Evolutionary conservation across 1,140 invertebrate genomes (phyloP), one percentile per base, ranked within the genome.

Genomic region (Paraescarpia echinospica): DNA sequence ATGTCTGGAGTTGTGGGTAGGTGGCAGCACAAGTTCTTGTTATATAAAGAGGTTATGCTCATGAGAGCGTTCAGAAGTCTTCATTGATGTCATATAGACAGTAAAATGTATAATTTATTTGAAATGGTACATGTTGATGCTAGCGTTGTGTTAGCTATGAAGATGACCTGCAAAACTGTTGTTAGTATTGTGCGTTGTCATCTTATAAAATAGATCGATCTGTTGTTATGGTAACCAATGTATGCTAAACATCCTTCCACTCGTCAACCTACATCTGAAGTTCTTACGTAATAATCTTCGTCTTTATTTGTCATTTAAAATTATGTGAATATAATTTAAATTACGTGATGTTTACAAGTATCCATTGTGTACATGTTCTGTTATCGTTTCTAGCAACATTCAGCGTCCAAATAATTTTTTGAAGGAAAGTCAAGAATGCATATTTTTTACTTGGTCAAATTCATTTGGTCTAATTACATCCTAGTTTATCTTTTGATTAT

Each of bases 1-100:
- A 99, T 96, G 98, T 99, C 31, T 99, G 99, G 99, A 99, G 99
- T 95, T 99, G 99, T 96, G 99, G 99, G 97, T 97, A 95, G 93
- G 96, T 77, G 59, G 59, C 59, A 31, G 59, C 59, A 77, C 8
- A 77, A 31, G 59, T 77, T 77, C 14, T 77, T 31, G 59, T 31
- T 77, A 41, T 41, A 12, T 77, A 18, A 77, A 77, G 5, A 48
- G 5, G 14, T 48, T 48, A 48, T 48, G 41, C 41, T 48, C 41
- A 8, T 27, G 27, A 77, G 18, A 8, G 14, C 59, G 22, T 27
- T 27, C 1, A 8, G 59, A 77, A 77, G 5, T 77, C 27, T 77
- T 77, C 27, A 22, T 77, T 22, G 59, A 77, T 41, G 41, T 41
- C 41, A 41, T 41, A 12, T 6, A 41, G 41, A 41, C 4, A 12